phyloP scores from a whole-genome alignment of 1,140 invertebrate species.

The Myzus persicae region DNA sequence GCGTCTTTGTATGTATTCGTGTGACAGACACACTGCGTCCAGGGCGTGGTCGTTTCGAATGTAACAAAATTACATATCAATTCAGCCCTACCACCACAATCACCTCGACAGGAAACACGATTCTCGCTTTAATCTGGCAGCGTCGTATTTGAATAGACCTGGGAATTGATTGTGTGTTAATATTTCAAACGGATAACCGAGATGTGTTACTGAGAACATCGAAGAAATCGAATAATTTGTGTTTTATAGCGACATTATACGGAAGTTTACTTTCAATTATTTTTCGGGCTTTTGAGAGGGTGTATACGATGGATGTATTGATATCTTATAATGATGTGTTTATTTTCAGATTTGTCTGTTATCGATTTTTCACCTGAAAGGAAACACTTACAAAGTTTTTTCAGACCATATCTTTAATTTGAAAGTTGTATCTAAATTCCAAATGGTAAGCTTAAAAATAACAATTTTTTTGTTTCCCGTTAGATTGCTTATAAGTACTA shows the following conservation, averaged over 20 bases:
- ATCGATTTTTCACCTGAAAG: neutral
- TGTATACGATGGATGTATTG: neutral
- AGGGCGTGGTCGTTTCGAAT: constrained; percentile 5
- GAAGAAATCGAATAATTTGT: neutral
- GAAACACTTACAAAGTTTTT: neutral
- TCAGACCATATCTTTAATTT: neutral
- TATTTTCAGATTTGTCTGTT: neutral
- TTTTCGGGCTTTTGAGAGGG: neutral
- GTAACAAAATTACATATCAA: constrained; percentile 32
- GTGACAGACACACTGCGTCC: neutral
- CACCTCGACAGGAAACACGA: neutral
- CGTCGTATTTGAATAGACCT: neutral
- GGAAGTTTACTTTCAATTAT: neutral
- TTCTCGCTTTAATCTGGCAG: neutral
- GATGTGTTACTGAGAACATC: neutral
- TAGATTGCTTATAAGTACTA: neutral
- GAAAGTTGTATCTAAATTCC: neutral
- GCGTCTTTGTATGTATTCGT: neutral
- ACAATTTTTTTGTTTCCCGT: neutral
- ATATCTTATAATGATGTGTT: neutral
- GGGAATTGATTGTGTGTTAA: neutral
- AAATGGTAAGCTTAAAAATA: neutral
- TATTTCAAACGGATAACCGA: constrained; percentile 10
- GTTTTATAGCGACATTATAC: neutral
- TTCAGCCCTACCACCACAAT: neutral